phyloP scores from a whole-genome alignment of 2,888 invertebrate species.

The Elmis aenea region DNA sequence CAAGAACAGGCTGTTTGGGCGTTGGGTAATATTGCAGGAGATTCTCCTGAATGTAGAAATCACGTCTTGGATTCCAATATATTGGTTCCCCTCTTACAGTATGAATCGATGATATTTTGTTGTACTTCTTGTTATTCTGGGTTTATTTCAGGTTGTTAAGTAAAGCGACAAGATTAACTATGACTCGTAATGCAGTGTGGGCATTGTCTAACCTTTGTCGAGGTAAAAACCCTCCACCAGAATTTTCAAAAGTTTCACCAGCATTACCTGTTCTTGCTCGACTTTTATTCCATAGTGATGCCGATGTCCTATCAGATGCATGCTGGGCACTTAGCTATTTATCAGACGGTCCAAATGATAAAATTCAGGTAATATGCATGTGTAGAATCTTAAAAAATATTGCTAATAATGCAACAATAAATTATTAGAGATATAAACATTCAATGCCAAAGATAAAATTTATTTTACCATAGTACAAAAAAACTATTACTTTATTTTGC shows the following conservation, averaged over 20 bases:
- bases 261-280: slow-evolving; percentile 84
- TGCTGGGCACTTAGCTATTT: slow-evolving; percentile 97
- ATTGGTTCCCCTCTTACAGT: slow-evolving; percentile 83
- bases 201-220: slow-evolving; percentile 95
- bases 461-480: too few relatives aligned
- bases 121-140: too few relatives aligned
- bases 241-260: slow-evolving; percentile 75
- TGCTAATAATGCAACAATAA: too few relatives aligned
- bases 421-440: too few relatives aligned
- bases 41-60: slow-evolving; percentile 89
- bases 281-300: slow-evolving; percentile 80
- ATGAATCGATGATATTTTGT: too few relatives aligned
- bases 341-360: slow-evolving; percentile 94
- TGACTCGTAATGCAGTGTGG: slow-evolving; percentile 98
- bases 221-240: slow-evolving; percentile 94
- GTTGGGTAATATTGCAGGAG: slow-evolving; percentile 94
- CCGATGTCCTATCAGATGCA: slow-evolving; percentile 87
- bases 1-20: slow-evolving; percentile 98
- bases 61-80: slow-evolving; percentile 82
- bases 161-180: slow-evolving; percentile 74
- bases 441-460: too few relatives aligned
- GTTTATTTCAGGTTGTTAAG: slow-evolving; percentile 60
- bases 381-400: too few relatives aligned
- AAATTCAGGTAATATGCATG: slow-evolving; percentile 60
- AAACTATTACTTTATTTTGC: too few relatives aligned